Percentiles rank a stretch among this genome's conserved stretches.
phyloP scores from a whole-genome alignment of 2,888 invertebrate species.

The Rugalucina vietnamica region DNA sequence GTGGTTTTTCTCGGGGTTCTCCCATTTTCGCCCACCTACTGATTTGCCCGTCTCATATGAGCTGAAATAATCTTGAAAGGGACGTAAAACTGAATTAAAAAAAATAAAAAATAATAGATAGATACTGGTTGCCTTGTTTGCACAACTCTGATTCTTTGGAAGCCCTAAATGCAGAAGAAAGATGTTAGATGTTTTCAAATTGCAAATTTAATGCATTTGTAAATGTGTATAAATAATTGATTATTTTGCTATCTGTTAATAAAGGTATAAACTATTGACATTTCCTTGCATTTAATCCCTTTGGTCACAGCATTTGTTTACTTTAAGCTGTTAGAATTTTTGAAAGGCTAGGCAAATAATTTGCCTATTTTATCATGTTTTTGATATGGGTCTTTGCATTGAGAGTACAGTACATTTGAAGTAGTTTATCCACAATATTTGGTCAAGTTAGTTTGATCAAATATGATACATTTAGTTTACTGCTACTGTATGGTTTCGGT shows the following conservation, averaged over 20 bases:
- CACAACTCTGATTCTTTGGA: too few species aligned
- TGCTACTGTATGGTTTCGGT: background rate
- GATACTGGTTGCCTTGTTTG: too few species aligned
- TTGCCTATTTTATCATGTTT: background rate
- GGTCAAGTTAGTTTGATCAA: background rate
- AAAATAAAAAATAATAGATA: too few species aligned
- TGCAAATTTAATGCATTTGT: too few species aligned
- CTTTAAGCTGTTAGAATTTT: background rate
- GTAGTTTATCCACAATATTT: constrained; percentile 1
- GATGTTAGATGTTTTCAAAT: too few species aligned
- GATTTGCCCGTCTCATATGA: too few species aligned
- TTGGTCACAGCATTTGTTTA: background rate
- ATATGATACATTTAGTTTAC: background rate
- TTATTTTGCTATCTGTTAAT: background rate
- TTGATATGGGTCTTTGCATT: background rate
- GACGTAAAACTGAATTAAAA: too few species aligned
- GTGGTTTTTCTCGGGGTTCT: too few species aligned
- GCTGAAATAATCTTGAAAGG: too few species aligned
- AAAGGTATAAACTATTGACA: background rate
- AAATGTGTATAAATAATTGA: too few species aligned
- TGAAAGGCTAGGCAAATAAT: background rate
- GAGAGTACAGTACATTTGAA: background rate
- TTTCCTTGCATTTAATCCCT: background rate
- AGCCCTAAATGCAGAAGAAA: too few species aligned
- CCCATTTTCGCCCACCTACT: too few species aligned